Conservation (phyloP, 2,113 vertebrate species). For the Panurus biarmicus region DNA sequence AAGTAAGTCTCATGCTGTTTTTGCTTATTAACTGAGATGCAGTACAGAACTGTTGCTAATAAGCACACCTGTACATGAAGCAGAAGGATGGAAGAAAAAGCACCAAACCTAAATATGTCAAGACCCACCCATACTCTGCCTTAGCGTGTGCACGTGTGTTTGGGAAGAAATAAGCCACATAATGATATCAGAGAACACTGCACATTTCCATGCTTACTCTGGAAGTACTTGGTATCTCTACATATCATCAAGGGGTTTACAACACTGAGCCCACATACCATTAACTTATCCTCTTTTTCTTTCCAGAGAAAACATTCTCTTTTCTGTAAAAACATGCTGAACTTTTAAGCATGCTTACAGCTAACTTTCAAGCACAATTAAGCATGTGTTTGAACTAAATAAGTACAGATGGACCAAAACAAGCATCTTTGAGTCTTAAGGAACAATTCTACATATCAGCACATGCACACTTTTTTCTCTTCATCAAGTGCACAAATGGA, state of each 20-base stretch:
- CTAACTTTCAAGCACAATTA: background rate
- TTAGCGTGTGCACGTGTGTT: rapidly evolving
- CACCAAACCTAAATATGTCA: background rate
- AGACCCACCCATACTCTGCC: background rate
- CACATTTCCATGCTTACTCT: background rate
- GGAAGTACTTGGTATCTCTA: background rate
- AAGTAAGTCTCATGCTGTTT: background rate
- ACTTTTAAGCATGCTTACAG: background rate
- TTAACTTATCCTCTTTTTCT: background rate
- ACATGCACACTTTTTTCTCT: background rate
- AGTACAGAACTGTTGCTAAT: background rate
- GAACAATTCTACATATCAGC: background rate
- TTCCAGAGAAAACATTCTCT: background rate
- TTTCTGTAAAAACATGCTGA: background rate
- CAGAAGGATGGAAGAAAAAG: background rate
- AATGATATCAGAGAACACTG: background rate
- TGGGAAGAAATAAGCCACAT: background rate
- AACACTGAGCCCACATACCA: background rate
- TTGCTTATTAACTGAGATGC: background rate
- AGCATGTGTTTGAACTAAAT: background rate
- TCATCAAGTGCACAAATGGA: background rate
- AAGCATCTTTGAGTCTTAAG: background rate
- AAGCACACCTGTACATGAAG: background rate
- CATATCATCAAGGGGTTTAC: background rate
- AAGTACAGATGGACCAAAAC: background rate